Conservation (phyloP, 37 sponge, comb jelly and placozoan species). For the Lycopodina hypogea region DNA sequence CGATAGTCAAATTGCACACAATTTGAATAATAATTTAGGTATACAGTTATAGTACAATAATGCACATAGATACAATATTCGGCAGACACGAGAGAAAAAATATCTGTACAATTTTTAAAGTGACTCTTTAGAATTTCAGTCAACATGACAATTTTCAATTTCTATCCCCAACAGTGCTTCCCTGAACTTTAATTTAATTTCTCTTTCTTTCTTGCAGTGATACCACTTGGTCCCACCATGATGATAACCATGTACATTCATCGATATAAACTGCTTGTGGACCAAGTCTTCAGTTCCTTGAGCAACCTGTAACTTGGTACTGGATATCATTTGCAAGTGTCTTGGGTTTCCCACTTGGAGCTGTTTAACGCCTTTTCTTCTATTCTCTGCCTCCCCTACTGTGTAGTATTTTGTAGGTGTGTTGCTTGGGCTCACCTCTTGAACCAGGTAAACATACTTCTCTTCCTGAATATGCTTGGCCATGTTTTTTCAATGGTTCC, state of each 20-base stretch:
- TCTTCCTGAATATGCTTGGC: no score
- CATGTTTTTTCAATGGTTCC: no score
- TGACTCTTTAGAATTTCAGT: no score
- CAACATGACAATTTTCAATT: no score
- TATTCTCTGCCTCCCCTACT: background rate
- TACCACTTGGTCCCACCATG: background rate
- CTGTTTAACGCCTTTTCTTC: background rate
- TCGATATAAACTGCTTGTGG: background rate
- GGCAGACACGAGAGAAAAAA: no score
- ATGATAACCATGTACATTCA: background rate
- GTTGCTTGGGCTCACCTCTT: background rate
- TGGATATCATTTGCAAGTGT: background rate
- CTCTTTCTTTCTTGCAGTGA: background rate
- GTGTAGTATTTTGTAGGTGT: background rate
- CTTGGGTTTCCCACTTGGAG: background rate
- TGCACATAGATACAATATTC: no score
- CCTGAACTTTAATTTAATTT: background rate
- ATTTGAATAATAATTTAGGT: no score
- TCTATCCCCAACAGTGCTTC: no score
- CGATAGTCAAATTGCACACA: no score
- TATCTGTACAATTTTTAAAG: no score
- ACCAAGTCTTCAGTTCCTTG: background rate
- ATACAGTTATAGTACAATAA: no score
- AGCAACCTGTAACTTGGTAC: background rate
- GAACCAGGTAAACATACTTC: no score